Percentiles rank a stretch among this genome's conserved stretches.
Conservation (phyloP, 2,888 invertebrate species). For the Alitta virens region DNA sequence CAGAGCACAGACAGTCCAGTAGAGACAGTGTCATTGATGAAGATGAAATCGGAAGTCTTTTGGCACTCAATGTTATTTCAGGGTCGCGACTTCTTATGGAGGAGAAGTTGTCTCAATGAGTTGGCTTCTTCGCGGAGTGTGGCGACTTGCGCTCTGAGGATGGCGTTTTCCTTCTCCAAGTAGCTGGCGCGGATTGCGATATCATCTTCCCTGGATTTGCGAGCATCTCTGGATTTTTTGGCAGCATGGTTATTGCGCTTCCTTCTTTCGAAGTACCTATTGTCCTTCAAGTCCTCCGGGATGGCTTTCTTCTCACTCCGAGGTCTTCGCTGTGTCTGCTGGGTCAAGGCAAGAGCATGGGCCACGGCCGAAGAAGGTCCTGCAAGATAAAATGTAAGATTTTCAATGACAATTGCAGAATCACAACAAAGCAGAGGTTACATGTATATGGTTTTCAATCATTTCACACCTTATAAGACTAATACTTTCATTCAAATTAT, state of each 20-base stretch:
- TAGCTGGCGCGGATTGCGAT: conserved; percentile 81
- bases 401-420: no score
- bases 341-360: conserved; percentile 38
- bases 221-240: conserved; percentile 85
- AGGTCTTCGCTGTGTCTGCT: conserved; percentile 42
- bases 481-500: no score
- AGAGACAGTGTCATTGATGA: no score
- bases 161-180: conserved; percentile 84
- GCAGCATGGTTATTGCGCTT: conserved; percentile 87
- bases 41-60: no score
- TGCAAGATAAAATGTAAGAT: conserved; percentile 6
- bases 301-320: conserved; percentile 67
- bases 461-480: no score
- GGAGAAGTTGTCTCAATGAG: conserved; percentile 68
- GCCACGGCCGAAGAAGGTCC: conserved; percentile 34
- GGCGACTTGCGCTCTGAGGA: conserved; percentile 77
- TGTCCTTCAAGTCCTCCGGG: conserved; percentile 82
- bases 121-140: conserved; percentile 78
- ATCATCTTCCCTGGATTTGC: conserved; percentile 84
- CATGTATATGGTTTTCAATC: no score
- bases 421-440: no score
- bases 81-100: conserved; percentile 55
- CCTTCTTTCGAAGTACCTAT: conserved; percentile 83
- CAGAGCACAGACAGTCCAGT: no score
- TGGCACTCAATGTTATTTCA: no score